phyloP scores from a whole-genome alignment of 92 coral and sea anemone genomes.

The Porites lobata region DNA sequence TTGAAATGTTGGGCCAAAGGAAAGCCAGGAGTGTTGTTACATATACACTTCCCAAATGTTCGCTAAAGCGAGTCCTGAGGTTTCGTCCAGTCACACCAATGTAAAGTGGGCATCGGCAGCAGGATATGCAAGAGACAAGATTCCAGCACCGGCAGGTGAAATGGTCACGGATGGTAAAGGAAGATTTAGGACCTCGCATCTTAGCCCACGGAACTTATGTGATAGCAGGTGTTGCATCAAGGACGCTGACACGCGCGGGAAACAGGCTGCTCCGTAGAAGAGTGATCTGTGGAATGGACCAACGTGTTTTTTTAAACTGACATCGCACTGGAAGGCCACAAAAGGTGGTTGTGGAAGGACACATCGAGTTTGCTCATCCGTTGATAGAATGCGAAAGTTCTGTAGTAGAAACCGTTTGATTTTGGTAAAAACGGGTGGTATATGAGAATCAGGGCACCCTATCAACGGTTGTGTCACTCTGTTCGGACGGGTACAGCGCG shows the following conservation, averaged over 20 bases:
- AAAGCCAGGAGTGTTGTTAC: neutral
- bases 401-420: neutral
- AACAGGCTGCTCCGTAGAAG: neutral
- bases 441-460: neutral
- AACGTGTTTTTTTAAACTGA: too few relatives aligned
- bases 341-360: too few relatives aligned
- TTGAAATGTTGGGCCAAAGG: neutral
- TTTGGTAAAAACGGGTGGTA: neutral
- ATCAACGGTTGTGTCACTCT: neutral
- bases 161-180: slow-evolving; percentile 9
- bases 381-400: too few relatives aligned
- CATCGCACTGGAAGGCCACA: too few relatives aligned
- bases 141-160: neutral
- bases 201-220: neutral
- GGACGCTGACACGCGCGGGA: too few relatives aligned
- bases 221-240: neutral
- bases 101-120: neutral
- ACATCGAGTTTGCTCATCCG: too few relatives aligned
- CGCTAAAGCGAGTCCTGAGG: neutral
- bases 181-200: neutral
- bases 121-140: neutral
- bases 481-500: neutral
- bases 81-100: slow-evolving; percentile 10
- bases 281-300: neutral
- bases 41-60: neutral